Percentiles rank a stretch among this genome's conserved stretches.
Evolutionary conservation across 1,140 invertebrate species (phyloP).

Genomic region (Kradibia gibbosae): DNA sequence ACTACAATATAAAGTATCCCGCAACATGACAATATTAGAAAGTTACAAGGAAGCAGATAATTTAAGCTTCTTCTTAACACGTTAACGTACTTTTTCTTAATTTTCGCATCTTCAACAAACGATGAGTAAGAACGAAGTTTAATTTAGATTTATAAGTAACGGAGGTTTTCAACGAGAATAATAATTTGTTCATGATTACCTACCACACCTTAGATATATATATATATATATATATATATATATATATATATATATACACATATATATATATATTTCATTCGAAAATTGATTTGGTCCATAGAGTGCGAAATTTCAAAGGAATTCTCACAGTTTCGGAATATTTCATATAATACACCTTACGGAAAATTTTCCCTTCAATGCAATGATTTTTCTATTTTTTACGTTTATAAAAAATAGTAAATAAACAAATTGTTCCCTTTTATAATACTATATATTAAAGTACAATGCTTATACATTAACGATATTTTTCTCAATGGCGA

Average conservation of each 20-base stretch:
- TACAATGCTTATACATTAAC: slow-evolving; percentile 39
- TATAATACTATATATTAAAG: slow-evolving; percentile 41
- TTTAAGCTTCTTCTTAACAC: slow-evolving; percentile 19
- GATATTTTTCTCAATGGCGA: slow-evolving; percentile 9
- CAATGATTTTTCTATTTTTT: slow-evolving; percentile 22
- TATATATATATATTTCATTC: slow-evolving; percentile 12
- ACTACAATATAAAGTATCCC: slow-evolving; percentile 40
- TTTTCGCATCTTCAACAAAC: slow-evolving; percentile 17
- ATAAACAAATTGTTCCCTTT: slow-evolving; percentile 33
- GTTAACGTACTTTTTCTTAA: slow-evolving; percentile 16
- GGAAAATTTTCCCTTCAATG: slow-evolving; percentile 36
- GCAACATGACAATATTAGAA: slow-evolving; percentile 36
- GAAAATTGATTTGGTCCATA: slow-evolving; percentile 45
- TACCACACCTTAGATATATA: slow-evolving; percentile 2
- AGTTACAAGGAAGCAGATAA: slow-evolving; percentile 34
- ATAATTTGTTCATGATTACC: slow-evolving; percentile 46
- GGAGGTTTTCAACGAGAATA: slow-evolving; percentile 40
- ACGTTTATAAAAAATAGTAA: slow-evolving; percentile 32
- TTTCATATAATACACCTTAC: slow-evolving; percentile 30
- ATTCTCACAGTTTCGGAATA: slow-evolving; percentile 12
- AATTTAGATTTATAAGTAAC: slow-evolving; percentile 19
- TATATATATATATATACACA: not conserved
- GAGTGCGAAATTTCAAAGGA: slow-evolving; percentile 37
- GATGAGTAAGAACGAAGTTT: slow-evolving; percentile 20
- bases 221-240: not conserved